phyloP scores from a whole-genome alignment of 2,888 invertebrate genomes.

The Leptinotarsa peninsularis region DNA sequence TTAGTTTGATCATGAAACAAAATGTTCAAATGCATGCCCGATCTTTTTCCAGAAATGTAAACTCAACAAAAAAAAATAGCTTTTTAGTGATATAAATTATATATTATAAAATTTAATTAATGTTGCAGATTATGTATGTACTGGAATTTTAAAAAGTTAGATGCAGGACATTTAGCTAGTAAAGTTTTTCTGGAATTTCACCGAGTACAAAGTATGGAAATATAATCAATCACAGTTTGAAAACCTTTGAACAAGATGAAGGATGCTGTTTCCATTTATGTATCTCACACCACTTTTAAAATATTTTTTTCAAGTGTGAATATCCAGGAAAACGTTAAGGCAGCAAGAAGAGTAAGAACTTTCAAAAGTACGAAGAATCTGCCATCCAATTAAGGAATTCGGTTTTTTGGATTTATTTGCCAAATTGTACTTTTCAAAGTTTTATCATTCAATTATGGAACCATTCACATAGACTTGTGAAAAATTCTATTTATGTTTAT shows the following conservation, averaged over 20 bases:
- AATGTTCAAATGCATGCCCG: slow-evolving; percentile 50
- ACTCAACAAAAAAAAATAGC: slow-evolving; percentile 54
- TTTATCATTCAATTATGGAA: slow-evolving; percentile 50
- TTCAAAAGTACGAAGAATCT: slow-evolving; percentile 59
- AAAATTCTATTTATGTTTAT: slow-evolving; percentile 56
- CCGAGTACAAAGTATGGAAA: slow-evolving; percentile 4
- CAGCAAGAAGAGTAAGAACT: slow-evolving; percentile 45
- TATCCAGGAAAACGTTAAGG: slow-evolving; percentile 40
- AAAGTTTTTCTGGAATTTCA: slow-evolving; percentile 44
- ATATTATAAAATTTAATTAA: slow-evolving; percentile 56
- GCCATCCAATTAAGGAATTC: slow-evolving; percentile 55
- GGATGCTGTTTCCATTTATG: neutral
- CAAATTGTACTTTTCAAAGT: slow-evolving; percentile 59
- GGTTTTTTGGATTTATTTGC: slow-evolving; percentile 44
- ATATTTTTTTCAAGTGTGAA: slow-evolving; percentile 30
- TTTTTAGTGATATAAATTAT: slow-evolving; percentile 59
- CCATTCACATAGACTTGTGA: slow-evolving; percentile 53
- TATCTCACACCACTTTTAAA: slow-evolving; percentile 1
- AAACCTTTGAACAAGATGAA: neutral
- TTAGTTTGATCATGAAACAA: slow-evolving; percentile 49
- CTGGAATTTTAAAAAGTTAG: slow-evolving; percentile 52
- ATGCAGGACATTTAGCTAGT: slow-evolving; percentile 51
- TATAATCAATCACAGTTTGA: neutral
- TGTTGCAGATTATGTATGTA: slow-evolving; percentile 57
- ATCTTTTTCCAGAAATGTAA: slow-evolving; percentile 50